Evolutionary conservation across 2,113 vertebrate genomes (phyloP).

Genomic region (Hyaena hyaena): DNA sequence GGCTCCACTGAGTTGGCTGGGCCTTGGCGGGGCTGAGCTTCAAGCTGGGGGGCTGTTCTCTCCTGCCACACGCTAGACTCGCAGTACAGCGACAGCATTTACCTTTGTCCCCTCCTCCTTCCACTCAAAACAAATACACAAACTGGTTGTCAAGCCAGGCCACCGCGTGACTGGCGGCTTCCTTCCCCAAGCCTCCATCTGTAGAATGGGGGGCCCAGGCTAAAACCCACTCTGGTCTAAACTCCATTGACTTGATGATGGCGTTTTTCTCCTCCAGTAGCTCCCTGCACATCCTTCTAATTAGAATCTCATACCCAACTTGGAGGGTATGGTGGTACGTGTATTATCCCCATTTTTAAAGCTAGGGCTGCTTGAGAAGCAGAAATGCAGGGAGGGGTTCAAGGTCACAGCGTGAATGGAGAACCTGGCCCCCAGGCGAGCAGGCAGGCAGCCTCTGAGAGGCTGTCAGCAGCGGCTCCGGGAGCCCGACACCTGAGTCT

Average conservation of each 20-base stretch:
- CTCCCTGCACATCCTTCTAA: neutral
- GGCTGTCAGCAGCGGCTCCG: neutral
- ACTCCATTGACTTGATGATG: neutral
- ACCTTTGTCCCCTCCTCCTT: neutral
- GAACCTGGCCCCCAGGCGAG: neutral
- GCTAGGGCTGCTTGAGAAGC: neutral
- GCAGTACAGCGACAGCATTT: neutral
- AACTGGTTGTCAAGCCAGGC: neutral
- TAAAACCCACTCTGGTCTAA: neutral
- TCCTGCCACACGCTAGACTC: neutral
- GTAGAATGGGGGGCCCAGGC: neutral
- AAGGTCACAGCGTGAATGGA: neutral
- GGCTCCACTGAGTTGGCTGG: neutral
- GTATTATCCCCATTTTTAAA: neutral
- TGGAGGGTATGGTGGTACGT: neutral
- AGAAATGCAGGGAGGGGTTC: neutral
- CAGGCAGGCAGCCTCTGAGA: rapidly evolving
- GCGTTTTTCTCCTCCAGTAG: neutral
- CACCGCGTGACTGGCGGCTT: too few species aligned
- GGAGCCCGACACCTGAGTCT: neutral
- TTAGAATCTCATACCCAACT: neutral
- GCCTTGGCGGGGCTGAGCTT: neutral
- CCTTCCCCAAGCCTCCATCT: neutral
- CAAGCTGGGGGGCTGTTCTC: neutral
- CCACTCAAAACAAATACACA: neutral